Base-by-base conservation (phyloP, 2,797 vertebrate species). In the Coregonus suidteri region DNA sequence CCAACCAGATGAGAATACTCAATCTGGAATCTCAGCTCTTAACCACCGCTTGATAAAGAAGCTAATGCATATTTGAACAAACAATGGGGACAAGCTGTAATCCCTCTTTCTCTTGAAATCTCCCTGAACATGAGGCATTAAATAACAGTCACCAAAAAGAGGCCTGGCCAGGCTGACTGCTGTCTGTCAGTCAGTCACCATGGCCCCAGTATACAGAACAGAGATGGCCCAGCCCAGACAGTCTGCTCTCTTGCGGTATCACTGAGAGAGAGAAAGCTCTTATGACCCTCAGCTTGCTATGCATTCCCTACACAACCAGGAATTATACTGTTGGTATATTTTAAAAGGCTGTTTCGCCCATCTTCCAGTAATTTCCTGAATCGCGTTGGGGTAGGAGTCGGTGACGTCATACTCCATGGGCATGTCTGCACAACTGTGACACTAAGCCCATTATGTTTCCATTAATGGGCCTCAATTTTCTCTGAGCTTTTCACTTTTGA, bases 111-210 rank as follows among this genome's bases (percentile, higher is more conserved):
- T 47, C 41, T 47, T 9, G 25, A 25, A 47, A 96, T 96, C 95
- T 94, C 93, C 93, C 94, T 93, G 93, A 94, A 95, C 95, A 93
- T 93, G 87, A 92, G 92, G 94, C 91, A 94, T 96, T 96, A 95
- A 95, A 95, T 95, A 90, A 90, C 84, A 84, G 91, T 94, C 94
- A 95, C 92, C 93, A 93, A 92, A 94, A 93, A 94, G 95, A 64
- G 59, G 25, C 41, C 9, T 47, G 41, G 2, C 3, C 2, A 2
- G 31, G 31, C 41, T 47, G 11, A 14, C 51, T 14, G 47, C 20
- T 54, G 70, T 41, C 16, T 70, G 34, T 47, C 4, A 3, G 41
- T 47, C 41, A 13, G 64, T 14, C 30, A 34, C 25, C 56, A 15
- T 30, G n/a, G 64, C 30, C 66, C 34, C 11, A 13, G 31, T 5